Evolutionary conservation across 2,797 vertebrate genomes (phyloP).

Genomic region (Holocentrus rufus): DNA sequence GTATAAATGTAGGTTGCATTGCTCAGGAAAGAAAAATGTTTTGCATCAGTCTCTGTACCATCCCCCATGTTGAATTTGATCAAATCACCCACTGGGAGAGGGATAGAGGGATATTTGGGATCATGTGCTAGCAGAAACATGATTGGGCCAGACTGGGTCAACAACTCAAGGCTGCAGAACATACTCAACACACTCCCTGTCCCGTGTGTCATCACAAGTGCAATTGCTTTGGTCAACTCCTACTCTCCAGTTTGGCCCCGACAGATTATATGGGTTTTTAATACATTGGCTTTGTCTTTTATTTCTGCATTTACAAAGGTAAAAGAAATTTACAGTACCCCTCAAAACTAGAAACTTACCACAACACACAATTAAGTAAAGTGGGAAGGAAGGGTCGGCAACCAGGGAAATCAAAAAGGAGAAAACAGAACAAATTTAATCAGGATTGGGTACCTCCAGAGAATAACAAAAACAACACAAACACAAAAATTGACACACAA

Average conservation of each 20-base stretch:
- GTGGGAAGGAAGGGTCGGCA: conserved; percentile 97
- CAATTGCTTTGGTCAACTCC: too few species aligned
- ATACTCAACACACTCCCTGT: too few species aligned
- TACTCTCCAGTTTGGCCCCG: conserved; percentile 76
- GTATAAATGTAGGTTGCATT: too few species aligned
- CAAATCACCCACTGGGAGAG: background rate
- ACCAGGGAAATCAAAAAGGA: conserved; percentile 94
- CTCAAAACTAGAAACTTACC: conserved; percentile 97
- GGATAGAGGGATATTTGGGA: conserved; percentile 6
- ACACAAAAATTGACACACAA: conserved; percentile 68
- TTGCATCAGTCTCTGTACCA: too few species aligned
- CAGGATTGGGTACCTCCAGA: conserved; percentile 87
- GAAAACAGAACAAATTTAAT: conserved; percentile 99
- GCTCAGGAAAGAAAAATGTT: too few species aligned
- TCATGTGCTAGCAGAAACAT: conserved; percentile 20
- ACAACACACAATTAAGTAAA: conserved; percentile 99
- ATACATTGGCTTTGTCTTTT: conserved; percentile 56
- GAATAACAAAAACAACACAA: conserved; percentile 74
- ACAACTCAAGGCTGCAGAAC: background rate
- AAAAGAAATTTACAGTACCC: conserved; percentile 78
- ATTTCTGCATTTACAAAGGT: conserved; percentile 44
- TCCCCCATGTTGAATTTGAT: background rate
- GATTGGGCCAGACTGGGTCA: conserved; percentile 55
- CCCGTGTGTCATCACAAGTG: background rate
- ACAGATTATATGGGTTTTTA: conserved; percentile 64